Base-by-base conservation (phyloP, 2,113 vertebrate genomes). In the Collichthys lucidus region DNA sequence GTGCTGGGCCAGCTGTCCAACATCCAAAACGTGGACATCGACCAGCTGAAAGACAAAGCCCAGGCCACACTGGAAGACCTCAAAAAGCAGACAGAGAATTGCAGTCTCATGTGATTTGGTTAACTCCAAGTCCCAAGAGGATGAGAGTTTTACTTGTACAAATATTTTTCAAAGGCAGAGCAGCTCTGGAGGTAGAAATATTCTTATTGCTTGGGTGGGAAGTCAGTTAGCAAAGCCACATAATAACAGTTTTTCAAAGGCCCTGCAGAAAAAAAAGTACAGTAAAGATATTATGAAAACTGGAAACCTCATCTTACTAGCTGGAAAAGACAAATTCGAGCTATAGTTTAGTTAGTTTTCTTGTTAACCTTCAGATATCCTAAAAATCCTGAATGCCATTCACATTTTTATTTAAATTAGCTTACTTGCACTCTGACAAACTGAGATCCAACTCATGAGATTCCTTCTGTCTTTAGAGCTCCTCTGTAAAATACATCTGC, bases 41-140 rank as follows among this genome's bases (percentile, higher is more conserved):
- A 97, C 88, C 96, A 97, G 81, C 94, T 99, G 93, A 99, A 99
- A 79, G 97, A 96, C 94, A 99, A 98, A 92, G 98, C 97, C 64
- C 98, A 99, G 76, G 95, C 97, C 91, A 99, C 97, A 0, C 88
- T 99, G 88, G 98, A 98, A 77, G 97, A 98, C 90, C 96, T 99
- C 89, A 99, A 98, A 92, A 97, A 97, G 59, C 97, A 97, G 0
- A 98, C 98, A 15, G 98, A 99, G 88, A 99, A 98, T 35, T 99
- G 98, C 80, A 80, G 91, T 1, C 52, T 99, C 90, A 99, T 99
- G 98, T 99, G 96, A 99, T 78, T 81, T 1, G 76, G 82, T 62
- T 53, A n/a, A 11, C 29, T 64, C 22, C 2, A 14, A 59, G 42
- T 70, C 63, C 69, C 72, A 42, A 42, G 53, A 64, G 31, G 42